A percentile compares a stretch with the other conserved stretches of the same genome.
Evolutionary conservation across 2,113 vertebrate species (phyloP).

Genomic region (Corvus hawaiiensis): DNA sequence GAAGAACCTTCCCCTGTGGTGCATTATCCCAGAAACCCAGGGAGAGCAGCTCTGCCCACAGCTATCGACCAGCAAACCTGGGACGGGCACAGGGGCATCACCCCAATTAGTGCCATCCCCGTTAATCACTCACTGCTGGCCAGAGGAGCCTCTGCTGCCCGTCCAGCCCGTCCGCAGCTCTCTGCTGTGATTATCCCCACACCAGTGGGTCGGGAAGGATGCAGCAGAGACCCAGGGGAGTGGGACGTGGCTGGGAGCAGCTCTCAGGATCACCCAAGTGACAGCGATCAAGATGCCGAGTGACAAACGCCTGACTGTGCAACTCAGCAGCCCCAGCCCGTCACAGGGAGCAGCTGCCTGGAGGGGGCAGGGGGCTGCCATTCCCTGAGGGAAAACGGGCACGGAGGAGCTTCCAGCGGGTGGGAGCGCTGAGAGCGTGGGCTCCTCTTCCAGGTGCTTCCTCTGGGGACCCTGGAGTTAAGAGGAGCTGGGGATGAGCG

Average conservation of each 20-base stretch:
- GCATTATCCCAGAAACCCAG: neutral
- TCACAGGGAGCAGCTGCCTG: neutral
- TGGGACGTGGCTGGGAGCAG: neutral
- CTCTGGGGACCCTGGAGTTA: rapidly evolving
- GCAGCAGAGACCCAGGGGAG: neutral
- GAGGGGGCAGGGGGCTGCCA: neutral
- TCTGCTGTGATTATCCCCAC: neutral
- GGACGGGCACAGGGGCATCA: neutral
- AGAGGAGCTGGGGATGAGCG: neutral
- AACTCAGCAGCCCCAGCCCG: neutral
- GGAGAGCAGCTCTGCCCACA: neutral
- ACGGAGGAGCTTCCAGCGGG: neutral
- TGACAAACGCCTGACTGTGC: conserved; percentile 13
- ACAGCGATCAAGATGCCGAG: conserved; percentile 9
- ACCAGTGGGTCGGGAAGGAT: rapidly evolving
- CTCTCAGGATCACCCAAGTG: neutral
- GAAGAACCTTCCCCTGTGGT: neutral
- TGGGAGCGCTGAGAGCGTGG: neutral
- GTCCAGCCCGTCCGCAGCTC: neutral
- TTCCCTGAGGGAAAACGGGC: rapidly evolving
- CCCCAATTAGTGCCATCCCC: neutral
- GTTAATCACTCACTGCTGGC: neutral
- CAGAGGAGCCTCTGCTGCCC: neutral
- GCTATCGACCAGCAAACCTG: neutral
- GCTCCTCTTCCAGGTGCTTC: neutral